phyloP scores from a whole-genome alignment of 1,140 invertebrate genomes.

The Bradysia coprophila region DNA sequence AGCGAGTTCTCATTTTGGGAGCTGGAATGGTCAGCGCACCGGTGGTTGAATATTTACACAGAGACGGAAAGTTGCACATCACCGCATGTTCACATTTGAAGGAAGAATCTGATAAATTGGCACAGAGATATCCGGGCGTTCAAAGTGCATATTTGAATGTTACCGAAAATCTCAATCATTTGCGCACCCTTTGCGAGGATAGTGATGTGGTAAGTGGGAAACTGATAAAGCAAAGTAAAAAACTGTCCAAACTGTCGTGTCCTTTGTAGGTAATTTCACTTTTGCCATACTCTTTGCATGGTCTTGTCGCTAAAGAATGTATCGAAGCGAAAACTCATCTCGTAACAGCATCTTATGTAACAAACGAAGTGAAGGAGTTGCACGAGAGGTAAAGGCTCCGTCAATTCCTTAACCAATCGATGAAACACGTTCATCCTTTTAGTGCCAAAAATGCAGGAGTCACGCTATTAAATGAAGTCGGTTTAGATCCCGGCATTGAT shows the following conservation, averaged over 20 bases:
- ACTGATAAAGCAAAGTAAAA: too few relatives aligned
- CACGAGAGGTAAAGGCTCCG: constrained; percentile 36
- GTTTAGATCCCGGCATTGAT: constrained; percentile 94
- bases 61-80: constrained; percentile 61
- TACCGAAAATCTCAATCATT: constrained; percentile 41
- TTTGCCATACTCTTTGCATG: constrained; percentile 83
- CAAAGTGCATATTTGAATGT: constrained; percentile 70
- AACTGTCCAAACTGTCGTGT: too few relatives aligned
- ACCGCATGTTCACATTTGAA: constrained; percentile 74
- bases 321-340: constrained; percentile 74
- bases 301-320: constrained; percentile 66
- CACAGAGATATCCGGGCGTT: constrained; percentile 56
- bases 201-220: constrained; percentile 66
- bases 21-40: constrained; percentile 90
- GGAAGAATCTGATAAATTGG: constrained; percentile 70
- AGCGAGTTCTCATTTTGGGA: constrained; percentile 72
- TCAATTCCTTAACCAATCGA: too few relatives aligned
- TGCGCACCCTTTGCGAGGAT: constrained; percentile 51
- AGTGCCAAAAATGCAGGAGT: constrained; percentile 70
- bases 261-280: too few relatives aligned
- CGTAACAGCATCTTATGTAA: constrained; percentile 92
- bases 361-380: constrained; percentile 60
- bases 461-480: constrained; percentile 86
- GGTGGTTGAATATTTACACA: constrained; percentile 80
- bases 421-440: too few relatives aligned